These are phyloP conservation scores for Selene dorsalis DNA, from an alignment of 2,797 vertebrate genomes.

Conservation along the genomic window DNA sequence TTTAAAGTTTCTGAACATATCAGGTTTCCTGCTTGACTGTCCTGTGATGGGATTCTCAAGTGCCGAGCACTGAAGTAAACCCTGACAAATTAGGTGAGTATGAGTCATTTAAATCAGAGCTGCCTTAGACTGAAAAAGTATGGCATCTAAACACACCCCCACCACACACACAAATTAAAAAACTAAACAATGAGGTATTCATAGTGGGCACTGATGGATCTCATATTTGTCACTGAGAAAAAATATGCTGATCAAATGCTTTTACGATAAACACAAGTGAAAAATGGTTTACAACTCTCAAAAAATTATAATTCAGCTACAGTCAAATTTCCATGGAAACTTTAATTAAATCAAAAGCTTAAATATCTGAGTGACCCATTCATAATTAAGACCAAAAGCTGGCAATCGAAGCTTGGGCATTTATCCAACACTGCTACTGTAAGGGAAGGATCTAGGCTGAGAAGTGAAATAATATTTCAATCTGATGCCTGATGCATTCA, in stretches of 20 bases:
- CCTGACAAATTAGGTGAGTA: not conserved
- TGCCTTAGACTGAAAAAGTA: not conserved
- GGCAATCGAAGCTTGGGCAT: conserved; percentile 1
- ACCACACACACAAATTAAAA: not conserved
- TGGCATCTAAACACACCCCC: not conserved
- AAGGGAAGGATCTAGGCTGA: conserved; percentile 22
- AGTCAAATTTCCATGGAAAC: not conserved
- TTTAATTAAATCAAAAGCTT: conserved; percentile 11
- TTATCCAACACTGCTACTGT: conserved; percentile 18
- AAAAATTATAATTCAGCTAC: not conserved
- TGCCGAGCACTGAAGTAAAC: not conserved
- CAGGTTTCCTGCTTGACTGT: not conserved
- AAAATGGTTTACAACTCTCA: not conserved
- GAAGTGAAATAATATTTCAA: conserved; percentile 49
- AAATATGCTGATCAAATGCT: not conserved
- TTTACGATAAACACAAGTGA: not conserved
- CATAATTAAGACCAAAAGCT: conserved; percentile 5
- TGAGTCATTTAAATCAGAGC: not conserved
- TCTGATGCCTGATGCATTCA: conserved; percentile 65
- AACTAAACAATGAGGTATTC: not conserved
- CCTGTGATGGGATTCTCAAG: not conserved
- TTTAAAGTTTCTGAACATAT: conserved; percentile 24
- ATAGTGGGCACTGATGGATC: not conserved
- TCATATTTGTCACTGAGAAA: not conserved
- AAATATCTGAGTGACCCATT: conserved; percentile 10